Conservation (phyloP, 1,140 invertebrate species). For the Ceratitis capitata region DNA sequence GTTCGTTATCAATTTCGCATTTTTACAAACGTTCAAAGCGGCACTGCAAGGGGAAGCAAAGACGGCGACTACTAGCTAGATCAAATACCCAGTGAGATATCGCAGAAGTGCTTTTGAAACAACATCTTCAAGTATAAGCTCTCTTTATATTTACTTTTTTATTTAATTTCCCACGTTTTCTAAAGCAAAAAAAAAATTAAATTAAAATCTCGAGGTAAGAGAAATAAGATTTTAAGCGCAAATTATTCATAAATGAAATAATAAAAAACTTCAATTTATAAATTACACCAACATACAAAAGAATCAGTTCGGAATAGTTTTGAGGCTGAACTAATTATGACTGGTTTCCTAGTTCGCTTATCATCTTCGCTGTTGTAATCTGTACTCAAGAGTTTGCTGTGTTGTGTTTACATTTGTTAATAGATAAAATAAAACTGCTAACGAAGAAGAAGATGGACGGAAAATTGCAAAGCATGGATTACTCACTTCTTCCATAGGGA, state of each 20-base stretch:
- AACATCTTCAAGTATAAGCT: too few species aligned
- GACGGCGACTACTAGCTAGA: neutral
- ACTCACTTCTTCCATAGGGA: too few species aligned
- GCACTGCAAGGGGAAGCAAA: neutral
- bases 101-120: neutral
- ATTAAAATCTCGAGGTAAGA: neutral
- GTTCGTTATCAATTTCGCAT: conserved; percentile 38
- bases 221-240: neutral
- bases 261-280: neutral
- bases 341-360: too few species aligned
- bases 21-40: neutral
- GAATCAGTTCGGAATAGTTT: neutral
- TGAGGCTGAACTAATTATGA: too few species aligned
- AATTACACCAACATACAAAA: neutral
- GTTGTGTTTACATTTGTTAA: neutral
- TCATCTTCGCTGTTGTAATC: neutral
- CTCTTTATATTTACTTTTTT: too few species aligned
- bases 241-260: neutral
- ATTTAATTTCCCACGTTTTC: too few species aligned
- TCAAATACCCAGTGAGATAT: neutral
- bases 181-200: neutral
- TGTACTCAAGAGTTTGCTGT: neutral
- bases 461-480: too few species aligned
- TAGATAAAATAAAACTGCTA: neutral
- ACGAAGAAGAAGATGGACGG: neutral